These are phyloP conservation scores for Penaeus monodon DNA, from an alignment of 2,888 invertebrate genomes.

Conservation along the genomic window DNA sequence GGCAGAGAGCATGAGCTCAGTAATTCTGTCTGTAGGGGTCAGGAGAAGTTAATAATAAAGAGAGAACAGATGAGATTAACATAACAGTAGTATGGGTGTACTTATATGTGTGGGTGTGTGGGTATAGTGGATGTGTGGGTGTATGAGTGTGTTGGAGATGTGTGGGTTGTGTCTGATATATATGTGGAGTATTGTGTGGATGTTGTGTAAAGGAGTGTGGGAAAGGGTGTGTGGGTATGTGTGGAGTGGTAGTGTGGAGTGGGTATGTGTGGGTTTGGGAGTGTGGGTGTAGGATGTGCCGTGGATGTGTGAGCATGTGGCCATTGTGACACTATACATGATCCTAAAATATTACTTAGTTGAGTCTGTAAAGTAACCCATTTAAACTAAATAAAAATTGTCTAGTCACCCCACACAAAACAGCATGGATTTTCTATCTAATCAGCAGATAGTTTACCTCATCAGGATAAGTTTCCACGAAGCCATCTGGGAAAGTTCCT, in stretches of 20 bases:
- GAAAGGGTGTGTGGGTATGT: too few relatives aligned
- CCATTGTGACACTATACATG: too few relatives aligned
- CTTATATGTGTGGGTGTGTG: too few relatives aligned
- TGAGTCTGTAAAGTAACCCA: not conserved
- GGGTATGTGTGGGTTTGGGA: not conserved
- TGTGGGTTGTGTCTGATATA: too few relatives aligned
- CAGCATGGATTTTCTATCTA: not conserved
- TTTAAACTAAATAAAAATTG: not conserved
- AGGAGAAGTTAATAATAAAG: not conserved
- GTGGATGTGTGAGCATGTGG: not conserved
- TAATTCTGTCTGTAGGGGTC: conserved; percentile 28
- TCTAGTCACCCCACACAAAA: too few relatives aligned
- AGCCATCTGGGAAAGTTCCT: conserved; percentile 81
- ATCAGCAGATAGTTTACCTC: conserved; percentile 75
- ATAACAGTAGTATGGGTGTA: not conserved
- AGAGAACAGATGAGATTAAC: not conserved
- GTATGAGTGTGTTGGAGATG: too few relatives aligned
- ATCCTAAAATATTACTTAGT: too few relatives aligned
- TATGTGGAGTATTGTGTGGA: too few relatives aligned
- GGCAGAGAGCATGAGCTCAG: conserved; percentile 78
- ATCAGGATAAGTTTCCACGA: conserved; percentile 74
- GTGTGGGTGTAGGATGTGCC: not conserved
- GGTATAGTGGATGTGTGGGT: too few relatives aligned
- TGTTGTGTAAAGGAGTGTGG: too few relatives aligned
- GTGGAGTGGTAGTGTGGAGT: too few relatives aligned